Evolutionary conservation across 2,797 vertebrate genomes (phyloP), one percentile per base, ranked within the genome.

Genomic region (Oophaga sylvatica): DNA sequence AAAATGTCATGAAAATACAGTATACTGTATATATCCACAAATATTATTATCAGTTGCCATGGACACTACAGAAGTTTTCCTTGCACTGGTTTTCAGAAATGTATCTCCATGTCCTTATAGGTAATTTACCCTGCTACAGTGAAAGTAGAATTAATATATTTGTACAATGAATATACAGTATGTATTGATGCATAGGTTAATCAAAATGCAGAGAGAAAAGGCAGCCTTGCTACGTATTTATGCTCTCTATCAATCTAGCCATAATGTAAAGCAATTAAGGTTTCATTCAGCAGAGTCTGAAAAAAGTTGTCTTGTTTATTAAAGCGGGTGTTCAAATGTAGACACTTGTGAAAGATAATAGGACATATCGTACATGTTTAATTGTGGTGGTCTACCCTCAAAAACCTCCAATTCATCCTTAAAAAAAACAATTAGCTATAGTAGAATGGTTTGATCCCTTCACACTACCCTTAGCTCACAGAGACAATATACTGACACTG

Each of bases 41-140:
- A 26, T 26, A 11, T 56, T 22, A 56, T 26, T 76, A 56, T 6
- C n/a, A 26, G 75, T 77, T 77, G 75, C 75, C 41, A 77, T 56
- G 75, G 75, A n/a, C n/a, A 77, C 75, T 26, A 26, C 41, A 26
- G 8, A 56, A n/a, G 48, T 53, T 56, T 75, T 48, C 7, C 45
- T 2, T 26, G 10, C 73, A 53, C 48, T 77, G 53, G n/a, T n/a
- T 77, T 56, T 76, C 7, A 48, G 15, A 56, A 77, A 17, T 77
- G 75, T 77, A 26, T 77, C 75, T 53, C 75, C 5, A 26, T 77
- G 48, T 77, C 73, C 48, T 76, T 76, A 45, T 53, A 76, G 45
- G 45, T 48, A 75, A 76, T 76, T 76, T 53, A n/a, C 12, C 12
- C 73, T 76, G 45, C 73, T n/a, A 53, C 73, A 53, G 10, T 26